Conservation (phyloP, 2,888 invertebrate species). For the Pinctada fucata region DNA sequence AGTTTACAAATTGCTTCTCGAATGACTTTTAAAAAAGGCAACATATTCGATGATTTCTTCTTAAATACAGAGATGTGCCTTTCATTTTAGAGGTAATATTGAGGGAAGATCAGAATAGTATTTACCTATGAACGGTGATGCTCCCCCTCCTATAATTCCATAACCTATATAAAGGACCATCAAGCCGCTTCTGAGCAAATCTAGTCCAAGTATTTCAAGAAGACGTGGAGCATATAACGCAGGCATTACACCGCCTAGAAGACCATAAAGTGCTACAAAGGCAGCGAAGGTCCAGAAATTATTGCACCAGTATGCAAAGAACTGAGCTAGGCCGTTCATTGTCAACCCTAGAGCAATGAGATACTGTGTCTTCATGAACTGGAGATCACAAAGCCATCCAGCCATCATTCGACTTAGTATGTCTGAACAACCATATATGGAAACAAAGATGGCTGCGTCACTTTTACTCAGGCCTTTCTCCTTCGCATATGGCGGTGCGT, state of each 20-base stretch:
- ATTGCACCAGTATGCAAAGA: conserved; percentile 19
- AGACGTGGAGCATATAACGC: conserved; percentile 94
- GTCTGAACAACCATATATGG: conserved; percentile 19
- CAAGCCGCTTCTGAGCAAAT: conserved; percentile 93
- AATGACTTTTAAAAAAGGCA: too few species aligned
- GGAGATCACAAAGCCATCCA: conserved; percentile 28
- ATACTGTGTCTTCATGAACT: conserved; percentile 15
- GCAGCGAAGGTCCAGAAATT: conserved; percentile 27
- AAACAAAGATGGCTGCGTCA: conserved; percentile 13
- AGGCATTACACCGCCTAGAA: conserved; percentile 86
- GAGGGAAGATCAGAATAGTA: too few species aligned
- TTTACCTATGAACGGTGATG: conserved; percentile 38
- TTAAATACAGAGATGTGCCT: too few species aligned
- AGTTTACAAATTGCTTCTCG: too few species aligned
- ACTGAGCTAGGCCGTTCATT: conserved; percentile 6
- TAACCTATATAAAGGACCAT: conserved; percentile 93
- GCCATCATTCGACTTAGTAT: conserved; percentile 19
- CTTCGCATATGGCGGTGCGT: conserved; percentile 30
- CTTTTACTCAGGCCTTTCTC: conserved; percentile 14
- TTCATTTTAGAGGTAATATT: too few species aligned
- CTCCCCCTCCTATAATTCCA: conserved; percentile 79
- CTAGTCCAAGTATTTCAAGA: conserved; percentile 93
- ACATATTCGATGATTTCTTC: too few species aligned
- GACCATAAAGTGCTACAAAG: conserved; percentile 17
- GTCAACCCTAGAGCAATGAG: conserved; percentile 20